phyloP scores from a whole-genome alignment of 2,797 vertebrate genomes.

The Anguilla marmorata region DNA sequence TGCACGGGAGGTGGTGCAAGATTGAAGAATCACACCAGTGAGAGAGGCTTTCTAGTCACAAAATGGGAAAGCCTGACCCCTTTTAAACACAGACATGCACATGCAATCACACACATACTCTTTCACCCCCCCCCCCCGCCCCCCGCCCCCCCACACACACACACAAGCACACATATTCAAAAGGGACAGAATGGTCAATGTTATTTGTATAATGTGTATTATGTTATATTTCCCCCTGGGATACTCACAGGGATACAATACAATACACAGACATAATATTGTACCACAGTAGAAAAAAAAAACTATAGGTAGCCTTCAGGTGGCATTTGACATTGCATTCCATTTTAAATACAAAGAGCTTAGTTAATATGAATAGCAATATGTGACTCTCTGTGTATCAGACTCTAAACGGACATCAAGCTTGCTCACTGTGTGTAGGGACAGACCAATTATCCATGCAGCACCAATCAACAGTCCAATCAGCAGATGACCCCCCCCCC shows the following conservation, averaged over 20 bases:
- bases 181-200: neutral
- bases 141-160: neutral
- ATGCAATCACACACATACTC: neutral
- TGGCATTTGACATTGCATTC: neutral
- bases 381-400: neutral
- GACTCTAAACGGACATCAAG: neutral
- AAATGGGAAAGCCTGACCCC: constrained; percentile 40
- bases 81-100: constrained; percentile 7
- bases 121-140: neutral
- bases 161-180: neutral
- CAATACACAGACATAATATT: neutral
- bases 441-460: neutral
- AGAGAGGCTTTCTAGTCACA: constrained; percentile 30
- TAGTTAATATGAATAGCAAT: neutral
- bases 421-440: neutral
- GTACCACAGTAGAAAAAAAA: neutral
- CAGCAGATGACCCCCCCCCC: neutral
- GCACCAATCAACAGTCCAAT: neutral
- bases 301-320: neutral
- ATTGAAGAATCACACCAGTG: constrained; percentile 33
- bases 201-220: neutral
- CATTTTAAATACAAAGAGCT: neutral
- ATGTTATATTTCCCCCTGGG: neutral
- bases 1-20: constrained; percentile 40
- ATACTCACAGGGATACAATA: neutral